A percentile compares a stretch with the other conserved stretches of the same genome.
These are phyloP conservation scores for Pristionchus exspectatus DNA, from an alignment of 2,888 invertebrate genomes.

Conservation along the genomic window DNA sequence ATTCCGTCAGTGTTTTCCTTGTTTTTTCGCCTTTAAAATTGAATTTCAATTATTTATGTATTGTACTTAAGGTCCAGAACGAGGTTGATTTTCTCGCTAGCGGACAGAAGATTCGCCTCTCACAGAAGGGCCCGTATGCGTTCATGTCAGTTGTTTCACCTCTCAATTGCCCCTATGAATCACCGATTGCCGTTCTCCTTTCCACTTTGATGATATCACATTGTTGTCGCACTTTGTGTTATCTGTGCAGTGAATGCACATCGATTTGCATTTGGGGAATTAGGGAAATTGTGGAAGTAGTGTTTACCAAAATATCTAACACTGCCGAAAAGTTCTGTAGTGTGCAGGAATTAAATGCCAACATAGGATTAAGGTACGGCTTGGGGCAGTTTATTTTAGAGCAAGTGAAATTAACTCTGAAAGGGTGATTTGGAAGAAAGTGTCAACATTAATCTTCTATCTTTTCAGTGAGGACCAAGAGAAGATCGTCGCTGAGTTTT, in stretches of 20 bases:
- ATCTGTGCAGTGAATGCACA: neutral
- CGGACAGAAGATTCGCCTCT: conserved; percentile 46
- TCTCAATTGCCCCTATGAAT: neutral
- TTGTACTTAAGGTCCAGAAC: conserved; percentile 20
- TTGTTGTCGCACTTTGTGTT: neutral
- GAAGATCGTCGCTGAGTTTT: conserved; percentile 66
- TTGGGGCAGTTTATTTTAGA: too few species aligned
- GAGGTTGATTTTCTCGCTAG: conserved; percentile 47
- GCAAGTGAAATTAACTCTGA: too few species aligned
- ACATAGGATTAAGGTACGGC: too few species aligned
- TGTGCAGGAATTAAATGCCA: too few species aligned
- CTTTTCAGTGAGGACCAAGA: conserved; percentile 71
- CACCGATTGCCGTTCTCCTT: neutral
- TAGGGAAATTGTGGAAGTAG: too few species aligned
- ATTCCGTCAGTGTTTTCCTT: conserved; percentile 59
- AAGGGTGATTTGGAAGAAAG: too few species aligned
- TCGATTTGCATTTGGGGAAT: neutral
- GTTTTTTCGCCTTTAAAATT: neutral
- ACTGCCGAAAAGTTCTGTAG: too few species aligned
- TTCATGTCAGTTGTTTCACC: conserved; percentile 35
- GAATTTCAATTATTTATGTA: neutral
- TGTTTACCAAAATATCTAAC: too few species aligned
- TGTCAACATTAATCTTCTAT: too few species aligned
- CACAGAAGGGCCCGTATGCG: conserved; percentile 54
- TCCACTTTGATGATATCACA: conserved; percentile 1